Conservation (phyloP, 1,140 invertebrate genomes). For the Cephus cinctus region DNA sequence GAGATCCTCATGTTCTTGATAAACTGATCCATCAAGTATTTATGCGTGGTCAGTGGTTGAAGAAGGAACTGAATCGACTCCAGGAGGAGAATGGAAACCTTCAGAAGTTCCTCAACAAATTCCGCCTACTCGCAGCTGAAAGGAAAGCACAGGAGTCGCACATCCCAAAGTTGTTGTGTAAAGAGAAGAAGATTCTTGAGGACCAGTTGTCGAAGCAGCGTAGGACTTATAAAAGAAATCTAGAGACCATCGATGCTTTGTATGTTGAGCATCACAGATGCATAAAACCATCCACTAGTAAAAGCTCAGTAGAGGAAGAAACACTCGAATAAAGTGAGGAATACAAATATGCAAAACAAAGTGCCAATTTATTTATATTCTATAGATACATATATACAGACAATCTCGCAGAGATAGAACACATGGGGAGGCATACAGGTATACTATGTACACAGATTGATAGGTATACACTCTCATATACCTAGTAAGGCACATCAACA, state of each 20-base stretch:
- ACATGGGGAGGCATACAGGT: no score
- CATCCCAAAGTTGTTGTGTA: constrained; percentile 17
- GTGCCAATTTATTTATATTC: no score
- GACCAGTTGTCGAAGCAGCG: constrained; percentile 15
- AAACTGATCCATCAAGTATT: constrained; percentile 22
- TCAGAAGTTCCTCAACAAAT: constrained; percentile 16
- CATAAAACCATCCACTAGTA: constrained; percentile 7
- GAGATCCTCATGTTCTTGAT: background rate
- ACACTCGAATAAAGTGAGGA: no score
- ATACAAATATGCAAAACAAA: no score
- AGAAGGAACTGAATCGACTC: constrained; percentile 19
- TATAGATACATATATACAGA: no score
- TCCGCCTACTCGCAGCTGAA: constrained; percentile 11
- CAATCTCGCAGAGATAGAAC: no score
- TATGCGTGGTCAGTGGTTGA: constrained; percentile 21
- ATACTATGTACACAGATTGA: no score
- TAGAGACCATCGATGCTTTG: constrained; percentile 14
- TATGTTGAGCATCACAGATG: constrained; percentile 17
- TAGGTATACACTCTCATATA: no score
- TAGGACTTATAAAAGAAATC: constrained; percentile 16
- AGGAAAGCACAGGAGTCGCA: constrained; percentile 16
- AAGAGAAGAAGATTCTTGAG: constrained; percentile 16
- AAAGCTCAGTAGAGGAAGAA: constrained; percentile 10
- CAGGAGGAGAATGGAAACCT: constrained; percentile 21
- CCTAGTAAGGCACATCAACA: no score